A percentile compares a stretch with the other conserved stretches of the same genome.
phyloP scores from a whole-genome alignment of 2,888 invertebrate species.

The Zootermopsis nevadensis region DNA sequence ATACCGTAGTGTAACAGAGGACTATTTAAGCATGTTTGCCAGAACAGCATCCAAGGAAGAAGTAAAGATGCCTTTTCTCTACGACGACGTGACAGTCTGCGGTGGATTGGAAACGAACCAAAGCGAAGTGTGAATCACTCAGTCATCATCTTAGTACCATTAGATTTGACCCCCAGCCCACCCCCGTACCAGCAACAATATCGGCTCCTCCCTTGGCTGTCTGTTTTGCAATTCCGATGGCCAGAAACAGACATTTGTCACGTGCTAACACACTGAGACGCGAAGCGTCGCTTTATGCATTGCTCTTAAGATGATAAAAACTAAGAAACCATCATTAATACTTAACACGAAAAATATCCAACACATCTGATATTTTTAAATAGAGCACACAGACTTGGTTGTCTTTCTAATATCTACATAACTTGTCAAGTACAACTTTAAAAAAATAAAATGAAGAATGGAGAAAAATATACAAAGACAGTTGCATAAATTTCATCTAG shows the following conservation, averaged over 20 bases:
- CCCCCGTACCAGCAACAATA: constrained; percentile 49
- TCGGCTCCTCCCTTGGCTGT: constrained; percentile 46
- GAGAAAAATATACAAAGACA: too few relatives aligned
- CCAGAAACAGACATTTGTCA: constrained; percentile 26
- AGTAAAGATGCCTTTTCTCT: neutral
- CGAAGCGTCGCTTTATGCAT: neutral
- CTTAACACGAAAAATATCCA: neutral
- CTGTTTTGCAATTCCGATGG: constrained; percentile 41
- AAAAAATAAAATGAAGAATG: too few relatives aligned
- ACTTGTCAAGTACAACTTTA: too few relatives aligned
- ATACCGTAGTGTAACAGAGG: too few relatives aligned
- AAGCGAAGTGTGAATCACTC: constrained; percentile 37
- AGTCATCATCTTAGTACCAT: constrained; percentile 28
- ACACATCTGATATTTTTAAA: too few relatives aligned
- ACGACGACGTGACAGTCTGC: neutral
- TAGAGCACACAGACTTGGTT: too few relatives aligned
- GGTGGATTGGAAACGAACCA: constrained; percentile 22
- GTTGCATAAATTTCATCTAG: too few relatives aligned
- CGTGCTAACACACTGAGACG: neutral
- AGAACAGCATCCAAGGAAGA: too few relatives aligned
- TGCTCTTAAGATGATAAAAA: too few relatives aligned
- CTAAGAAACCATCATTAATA: neutral
- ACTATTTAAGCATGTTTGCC: too few relatives aligned
- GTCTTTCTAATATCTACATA: too few relatives aligned
- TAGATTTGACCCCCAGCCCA: constrained; percentile 49